Evolutionary conservation across 2,797 vertebrate genomes (phyloP), one percentile per base, ranked within the genome.

Genomic region (Caiman crocodilus): DNA sequence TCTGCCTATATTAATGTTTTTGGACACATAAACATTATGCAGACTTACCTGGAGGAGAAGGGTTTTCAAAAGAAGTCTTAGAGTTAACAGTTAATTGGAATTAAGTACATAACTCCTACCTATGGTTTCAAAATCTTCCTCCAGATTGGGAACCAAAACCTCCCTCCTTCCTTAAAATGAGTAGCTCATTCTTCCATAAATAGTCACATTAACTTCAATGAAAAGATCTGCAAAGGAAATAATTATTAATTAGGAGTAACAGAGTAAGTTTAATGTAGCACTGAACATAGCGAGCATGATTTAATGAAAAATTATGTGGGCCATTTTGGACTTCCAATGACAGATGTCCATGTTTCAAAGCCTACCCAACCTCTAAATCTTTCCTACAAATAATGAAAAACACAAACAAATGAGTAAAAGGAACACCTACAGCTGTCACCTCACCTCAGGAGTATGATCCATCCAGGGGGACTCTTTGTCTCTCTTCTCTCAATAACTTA

Each of bases 321-420:
- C 1, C 80, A 3, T 0, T 32, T 81, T 80, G 18, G 32, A 3
- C 61, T 35, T 4, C 71, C 50, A 76, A 8, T 83, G 14, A 10
- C 55, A 65, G 0, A 78, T 20, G 25, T 0, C 0, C 76, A 10
- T 84, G 2, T 35, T 85, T 79, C 78, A 83, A 69, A 1, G 35
- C 3, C 25, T 63, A 21, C 2, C 20, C 5, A 50, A 50, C 42
- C 42, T 50, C 9, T 50, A 50, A 50, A 50, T 50, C 42, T 50
- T 50, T 50, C 42, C 42, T 50, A 50, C 42, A 50, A 50, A 50
- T 50, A 50, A 50, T 50, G 42, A 9, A 50, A 50, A 50, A 50
- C 42, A 50, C 42, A 50, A 50, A 50, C 42, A 50, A 50, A 50
- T 1, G 10, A 50, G 42, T 50, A 50, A 50, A 50, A 50, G 9